phyloP scores from a whole-genome alignment of 2,888 invertebrate species.

The Aphodius granarius region DNA sequence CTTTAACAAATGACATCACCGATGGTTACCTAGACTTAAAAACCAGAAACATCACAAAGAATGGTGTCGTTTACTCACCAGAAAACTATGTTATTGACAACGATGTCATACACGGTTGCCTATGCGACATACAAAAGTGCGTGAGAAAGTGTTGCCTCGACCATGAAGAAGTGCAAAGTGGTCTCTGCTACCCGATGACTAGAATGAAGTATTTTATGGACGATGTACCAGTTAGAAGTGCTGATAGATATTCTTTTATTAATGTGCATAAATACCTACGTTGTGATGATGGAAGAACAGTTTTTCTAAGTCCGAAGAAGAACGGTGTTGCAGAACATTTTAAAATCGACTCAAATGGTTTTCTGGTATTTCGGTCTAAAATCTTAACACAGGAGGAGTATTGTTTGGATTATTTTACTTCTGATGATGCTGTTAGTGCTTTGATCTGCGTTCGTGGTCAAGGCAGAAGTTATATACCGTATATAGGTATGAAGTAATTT shows the following conservation, averaged over 20 bases:
- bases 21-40: not conserved
- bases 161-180: not conserved
- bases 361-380: not conserved
- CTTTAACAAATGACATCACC: not conserved
- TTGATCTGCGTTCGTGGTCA: conserved; percentile 8
- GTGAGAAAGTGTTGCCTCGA: conserved; percentile 22
- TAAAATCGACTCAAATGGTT: conserved; percentile 5
- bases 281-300: not conserved
- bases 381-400: conserved; percentile 2
- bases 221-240: conserved; percentile 1
- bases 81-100: not conserved
- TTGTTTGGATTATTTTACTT: conserved; percentile 20
- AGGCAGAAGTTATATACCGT: not conserved
- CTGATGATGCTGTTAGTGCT: conserved; percentile 6
- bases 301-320: conserved; percentile 13
- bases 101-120: conserved; percentile 1
- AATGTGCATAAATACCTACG: not conserved
- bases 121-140: conserved; percentile 19
- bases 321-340: conserved; percentile 13
- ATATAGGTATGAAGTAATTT: not conserved
- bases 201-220: not conserved
- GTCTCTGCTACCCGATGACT: not conserved
- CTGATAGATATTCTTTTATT: conserved; percentile 6
- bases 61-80: not conserved
- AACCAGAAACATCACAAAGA: not conserved